These are phyloP conservation scores for Epizoanthus illoricatus DNA, from an alignment of 92 coral and sea anemone species.

Conservation along the genomic window DNA sequence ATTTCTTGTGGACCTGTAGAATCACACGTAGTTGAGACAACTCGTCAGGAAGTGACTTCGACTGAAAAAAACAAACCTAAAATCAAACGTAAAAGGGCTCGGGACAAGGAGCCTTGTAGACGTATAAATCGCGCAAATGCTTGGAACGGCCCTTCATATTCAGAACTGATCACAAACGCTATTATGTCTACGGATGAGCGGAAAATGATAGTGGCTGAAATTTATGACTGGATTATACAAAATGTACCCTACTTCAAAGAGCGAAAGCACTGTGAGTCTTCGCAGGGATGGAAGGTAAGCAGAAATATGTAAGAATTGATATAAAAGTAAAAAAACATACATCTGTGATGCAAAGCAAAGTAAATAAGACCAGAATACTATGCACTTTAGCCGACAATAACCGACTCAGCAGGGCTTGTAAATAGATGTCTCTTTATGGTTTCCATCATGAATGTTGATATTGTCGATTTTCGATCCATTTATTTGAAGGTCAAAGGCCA, in stretches of 20 bases:
- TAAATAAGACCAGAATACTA: too few species aligned
- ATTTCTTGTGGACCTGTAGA: slow-evolving; percentile 1
- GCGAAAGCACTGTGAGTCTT: slow-evolving; percentile 65
- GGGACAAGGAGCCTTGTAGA: slow-evolving; percentile 4
- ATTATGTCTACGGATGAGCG: slow-evolving; percentile 53
- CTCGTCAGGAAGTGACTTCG: not conserved
- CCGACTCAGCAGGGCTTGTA: too few species aligned
- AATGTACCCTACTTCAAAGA: slow-evolving; percentile 77
- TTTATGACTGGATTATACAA: slow-evolving; percentile 75
- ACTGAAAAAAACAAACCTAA: too few species aligned
- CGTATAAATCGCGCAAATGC: slow-evolving; percentile 47
- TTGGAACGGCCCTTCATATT: slow-evolving; percentile 79
- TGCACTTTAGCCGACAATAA: too few species aligned
- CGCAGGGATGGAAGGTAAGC: slow-evolving; percentile 85
- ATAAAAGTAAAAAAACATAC: too few species aligned
- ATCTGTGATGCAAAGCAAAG: too few species aligned
- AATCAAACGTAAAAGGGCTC: not conserved
- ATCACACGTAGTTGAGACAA: not conserved
- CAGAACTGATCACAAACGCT: slow-evolving; percentile 76
- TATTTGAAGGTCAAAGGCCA: too few species aligned
- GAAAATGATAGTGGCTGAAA: slow-evolving; percentile 69
- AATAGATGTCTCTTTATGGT: too few species aligned
- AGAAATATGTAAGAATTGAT: not conserved
- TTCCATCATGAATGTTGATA: too few species aligned
- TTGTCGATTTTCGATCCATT: too few species aligned